A percentile compares a stretch with the other conserved stretches of the same genome.
Evolutionary conservation across 2,888 invertebrate species (phyloP).

Genomic region (Drosophila cognata): DNA sequence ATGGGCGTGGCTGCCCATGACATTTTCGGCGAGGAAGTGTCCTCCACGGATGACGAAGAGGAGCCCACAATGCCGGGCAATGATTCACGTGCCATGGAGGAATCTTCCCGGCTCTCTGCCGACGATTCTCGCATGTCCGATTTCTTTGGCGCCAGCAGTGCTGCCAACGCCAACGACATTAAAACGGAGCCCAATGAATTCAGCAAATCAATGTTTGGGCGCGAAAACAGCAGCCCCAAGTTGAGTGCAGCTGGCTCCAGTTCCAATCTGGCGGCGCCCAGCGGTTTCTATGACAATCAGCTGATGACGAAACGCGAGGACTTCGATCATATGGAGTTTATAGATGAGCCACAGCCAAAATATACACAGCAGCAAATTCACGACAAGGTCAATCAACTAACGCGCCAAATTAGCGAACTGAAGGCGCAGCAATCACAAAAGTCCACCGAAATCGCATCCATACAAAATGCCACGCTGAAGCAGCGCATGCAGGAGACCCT

Average conservation of each 20-base stretch:
- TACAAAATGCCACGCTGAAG: conserved; percentile 93
- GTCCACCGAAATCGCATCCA: conserved; percentile 92
- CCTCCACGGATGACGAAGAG: conserved; percentile 93
- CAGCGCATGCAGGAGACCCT: conserved; percentile 93
- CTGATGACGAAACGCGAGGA: conserved; percentile 74
- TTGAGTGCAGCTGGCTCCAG: conserved; percentile 81
- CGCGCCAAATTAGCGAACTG: conserved; percentile 90
- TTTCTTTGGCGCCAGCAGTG: conserved; percentile 86
- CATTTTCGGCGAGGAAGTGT: conserved; percentile 96
- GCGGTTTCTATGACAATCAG: conserved; percentile 81
- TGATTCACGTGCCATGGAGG: conserved; percentile 87
- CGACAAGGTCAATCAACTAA: conserved; percentile 89
- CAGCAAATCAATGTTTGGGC: conserved; percentile 82
- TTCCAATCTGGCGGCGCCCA: conserved; percentile 80
- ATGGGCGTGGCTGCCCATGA: conserved; percentile 89
- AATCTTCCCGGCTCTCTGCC: conserved; percentile 90
- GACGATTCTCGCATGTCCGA: conserved; percentile 91
- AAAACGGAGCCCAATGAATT: conserved; percentile 82
- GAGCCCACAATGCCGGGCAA: conserved; percentile 87
- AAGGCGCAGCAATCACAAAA: conserved; percentile 91
- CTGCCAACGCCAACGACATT: conserved; percentile 56
- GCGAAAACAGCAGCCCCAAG: conserved; percentile 70
- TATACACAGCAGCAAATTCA: conserved; percentile 86
- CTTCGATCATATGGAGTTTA: conserved; percentile 81
- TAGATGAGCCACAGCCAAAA: conserved; percentile 77